These are phyloP conservation scores for Oryzaephilus surinamensis DNA, from an alignment of 1,140 invertebrate genomes.

Conservation along the genomic window DNA sequence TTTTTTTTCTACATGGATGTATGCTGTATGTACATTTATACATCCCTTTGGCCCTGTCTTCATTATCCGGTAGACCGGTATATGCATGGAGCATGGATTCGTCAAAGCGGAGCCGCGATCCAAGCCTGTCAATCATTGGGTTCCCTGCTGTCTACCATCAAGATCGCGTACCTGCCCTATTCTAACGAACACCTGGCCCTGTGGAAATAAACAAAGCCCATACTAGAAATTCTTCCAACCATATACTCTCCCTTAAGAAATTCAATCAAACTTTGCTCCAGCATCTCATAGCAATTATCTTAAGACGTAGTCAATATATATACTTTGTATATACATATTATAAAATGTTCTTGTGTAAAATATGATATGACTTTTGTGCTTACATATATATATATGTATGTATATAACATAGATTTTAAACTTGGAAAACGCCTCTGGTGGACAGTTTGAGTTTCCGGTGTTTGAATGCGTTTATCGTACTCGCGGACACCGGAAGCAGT, in stretches of 20 bases:
- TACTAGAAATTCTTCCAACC: too few species aligned
- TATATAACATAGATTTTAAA: constrained; percentile 8
- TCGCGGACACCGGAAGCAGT: constrained; percentile 33
- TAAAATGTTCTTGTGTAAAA: too few species aligned
- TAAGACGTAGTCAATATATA: too few species aligned
- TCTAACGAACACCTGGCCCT: too few species aligned
- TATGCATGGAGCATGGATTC: background rate
- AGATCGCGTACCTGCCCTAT: background rate
- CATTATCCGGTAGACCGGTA: constrained; percentile 5
- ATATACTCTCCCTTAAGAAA: too few species aligned
- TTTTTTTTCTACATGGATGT: too few species aligned
- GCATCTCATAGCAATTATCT: too few species aligned
- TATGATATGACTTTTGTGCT: background rate
- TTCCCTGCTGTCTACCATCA: background rate
- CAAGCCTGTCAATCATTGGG: background rate
- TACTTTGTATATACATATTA: too few species aligned
- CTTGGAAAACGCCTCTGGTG: constrained; percentile 22
- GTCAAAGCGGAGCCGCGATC: background rate
- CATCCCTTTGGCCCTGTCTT: constrained; percentile 8
- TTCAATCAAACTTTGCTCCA: too few species aligned
- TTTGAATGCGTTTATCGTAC: constrained; percentile 34
- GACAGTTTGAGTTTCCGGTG: constrained; percentile 35
- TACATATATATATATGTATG: constrained; percentile 1
- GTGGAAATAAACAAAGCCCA: too few species aligned
- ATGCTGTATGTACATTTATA: too few species aligned